Conservation (phyloP, 64 coral and sea anemone genomes). For the Stichodactyla mertensii region DNA sequence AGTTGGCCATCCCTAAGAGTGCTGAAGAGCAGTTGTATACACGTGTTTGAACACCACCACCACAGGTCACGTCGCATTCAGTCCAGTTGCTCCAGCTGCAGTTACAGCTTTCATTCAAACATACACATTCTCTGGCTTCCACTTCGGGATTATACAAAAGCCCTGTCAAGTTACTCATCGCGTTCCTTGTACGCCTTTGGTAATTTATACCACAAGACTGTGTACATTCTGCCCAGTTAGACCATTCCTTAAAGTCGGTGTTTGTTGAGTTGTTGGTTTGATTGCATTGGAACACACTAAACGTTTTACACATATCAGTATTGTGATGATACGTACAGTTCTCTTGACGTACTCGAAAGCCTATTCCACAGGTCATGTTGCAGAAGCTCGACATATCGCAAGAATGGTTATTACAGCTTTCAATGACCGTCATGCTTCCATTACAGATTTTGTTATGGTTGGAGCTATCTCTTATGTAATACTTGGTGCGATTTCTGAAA, state of each 20-base stretch:
- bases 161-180: background rate
- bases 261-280: background rate
- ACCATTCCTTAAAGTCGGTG: background rate
- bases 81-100: conserved; percentile 32
- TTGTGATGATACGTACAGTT: background rate
- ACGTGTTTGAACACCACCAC: conserved; percentile 5
- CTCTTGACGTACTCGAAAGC: too few relatives aligned
- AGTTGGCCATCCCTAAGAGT: background rate
- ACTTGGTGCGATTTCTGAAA: background rate
- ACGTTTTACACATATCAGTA: background rate
- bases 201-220: background rate
- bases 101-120: background rate
- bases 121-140: background rate
- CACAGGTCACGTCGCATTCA: conserved; percentile 22
- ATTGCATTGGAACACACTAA: background rate
- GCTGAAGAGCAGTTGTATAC: background rate
- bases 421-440: background rate
- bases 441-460: background rate
- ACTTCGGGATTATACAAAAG: background rate
- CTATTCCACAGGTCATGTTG: conserved; percentile 15
- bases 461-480: background rate
- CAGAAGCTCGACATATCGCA: background rate
- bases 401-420: background rate
- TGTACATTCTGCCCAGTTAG: background rate
- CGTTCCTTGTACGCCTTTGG: background rate